phyloP scores from a whole-genome alignment of 2,113 vertebrate species.

The Melanerpes aurifrons region DNA sequence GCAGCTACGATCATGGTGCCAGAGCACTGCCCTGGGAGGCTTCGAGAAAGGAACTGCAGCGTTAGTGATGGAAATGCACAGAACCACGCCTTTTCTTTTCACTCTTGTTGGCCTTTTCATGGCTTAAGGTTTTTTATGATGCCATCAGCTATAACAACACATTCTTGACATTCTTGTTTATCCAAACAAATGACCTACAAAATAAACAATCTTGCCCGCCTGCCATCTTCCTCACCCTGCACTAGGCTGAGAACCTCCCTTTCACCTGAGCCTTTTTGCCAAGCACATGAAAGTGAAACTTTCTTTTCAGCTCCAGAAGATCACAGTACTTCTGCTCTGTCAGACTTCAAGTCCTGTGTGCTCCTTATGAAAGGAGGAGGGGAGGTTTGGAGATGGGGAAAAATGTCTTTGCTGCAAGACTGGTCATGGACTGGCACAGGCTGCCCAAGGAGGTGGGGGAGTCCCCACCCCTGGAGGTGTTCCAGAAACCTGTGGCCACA shows the following conservation, averaged over 20 bases:
- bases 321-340: neutral
- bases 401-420: no score
- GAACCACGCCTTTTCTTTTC: neutral
- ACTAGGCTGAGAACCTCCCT: neutral
- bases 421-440: no score
- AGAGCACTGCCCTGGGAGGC: neutral
- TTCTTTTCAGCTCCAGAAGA: neutral
- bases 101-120: neutral
- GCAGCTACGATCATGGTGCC: neutral
- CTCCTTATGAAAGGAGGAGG: neutral
- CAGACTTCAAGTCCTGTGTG: neutral
- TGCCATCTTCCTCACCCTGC: neutral
- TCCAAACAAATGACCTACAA: neutral
- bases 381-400: no score
- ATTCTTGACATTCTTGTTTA: neutral
- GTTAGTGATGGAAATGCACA: neutral
- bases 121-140: neutral
- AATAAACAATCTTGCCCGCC: neutral
- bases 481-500: no score
- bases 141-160: neutral
- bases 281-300: neutral
- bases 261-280: neutral
- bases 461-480: no score
- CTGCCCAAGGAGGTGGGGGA: no score
- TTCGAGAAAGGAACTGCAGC: neutral